Evolutionary conservation across 2,888 invertebrate genomes (phyloP).

Genomic region (Dioctria rufipes): DNA sequence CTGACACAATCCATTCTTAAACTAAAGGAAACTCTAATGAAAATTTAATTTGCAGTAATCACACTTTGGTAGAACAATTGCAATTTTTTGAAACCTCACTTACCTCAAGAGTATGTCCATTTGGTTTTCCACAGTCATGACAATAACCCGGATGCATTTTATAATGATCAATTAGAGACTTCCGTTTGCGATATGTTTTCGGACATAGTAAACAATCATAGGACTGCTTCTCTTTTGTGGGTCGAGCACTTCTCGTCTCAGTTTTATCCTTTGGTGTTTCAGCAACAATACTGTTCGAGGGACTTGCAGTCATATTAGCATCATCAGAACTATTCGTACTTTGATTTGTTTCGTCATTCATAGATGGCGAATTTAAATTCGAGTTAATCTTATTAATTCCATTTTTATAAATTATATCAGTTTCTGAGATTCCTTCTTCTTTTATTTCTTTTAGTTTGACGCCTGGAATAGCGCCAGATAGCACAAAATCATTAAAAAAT

Average conservation of each 20-base stretch:
- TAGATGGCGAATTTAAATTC: constrained; percentile 59
- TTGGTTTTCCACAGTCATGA: constrained; percentile 70
- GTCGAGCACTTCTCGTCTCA: constrained; percentile 10
- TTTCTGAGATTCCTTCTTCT: constrained; percentile 56
- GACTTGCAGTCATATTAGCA: constrained; percentile 33
- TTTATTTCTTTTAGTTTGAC: constrained; percentile 60
- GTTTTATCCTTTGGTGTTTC: constrained; percentile 53
- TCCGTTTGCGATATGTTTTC: constrained; percentile 70
- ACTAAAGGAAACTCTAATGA: too few species aligned
- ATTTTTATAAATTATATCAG: constrained; percentile 63
- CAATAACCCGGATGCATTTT: constrained; percentile 71
- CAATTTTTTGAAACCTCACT: constrained; percentile 49
- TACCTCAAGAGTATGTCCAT: constrained; percentile 69
- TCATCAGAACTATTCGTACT: constrained; percentile 56
- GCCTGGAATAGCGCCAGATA: constrained; percentile 63
- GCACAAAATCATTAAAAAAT: constrained; percentile 68
- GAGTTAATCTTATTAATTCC: constrained; percentile 58
- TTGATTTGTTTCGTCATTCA: constrained; percentile 54
- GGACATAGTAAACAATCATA: constrained; percentile 69
- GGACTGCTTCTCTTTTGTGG: constrained; percentile 58
- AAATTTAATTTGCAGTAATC: neutral
- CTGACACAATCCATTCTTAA: too few species aligned
- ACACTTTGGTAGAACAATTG: neutral
- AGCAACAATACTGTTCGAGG: constrained; percentile 55
- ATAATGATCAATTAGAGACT: constrained; percentile 70